Evolutionary conservation across 1,140 invertebrate species (phyloP), one percentile per base, ranked within the genome.

Genomic region (Coenobita brevimanus): DNA sequence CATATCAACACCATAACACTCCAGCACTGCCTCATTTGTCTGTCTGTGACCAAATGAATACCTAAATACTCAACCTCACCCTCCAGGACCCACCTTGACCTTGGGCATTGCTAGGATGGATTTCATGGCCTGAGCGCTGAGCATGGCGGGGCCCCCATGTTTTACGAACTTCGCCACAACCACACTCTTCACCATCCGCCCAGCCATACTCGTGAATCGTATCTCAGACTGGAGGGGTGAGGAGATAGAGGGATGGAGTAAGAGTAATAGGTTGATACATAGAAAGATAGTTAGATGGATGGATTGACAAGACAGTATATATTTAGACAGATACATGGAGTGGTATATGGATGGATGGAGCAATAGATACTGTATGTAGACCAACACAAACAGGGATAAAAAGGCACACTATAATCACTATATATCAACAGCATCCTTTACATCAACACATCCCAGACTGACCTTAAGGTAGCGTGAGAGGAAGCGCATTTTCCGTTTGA

Each of bases 111-210:
- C 54, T 1, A 80, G 3, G 54, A 80, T 80, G 27, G 54, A 8
- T 3, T 36, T 17, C 78, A 57, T 50, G 78, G 78, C 78, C 30
- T n/a, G 3, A 57, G 36, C 17, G 21, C 54, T 62, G 24, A 80
- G 78, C 21, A 80, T 60, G 54, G 78, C 38, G 30, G 78, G 54
- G 13, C 54, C 78, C 33, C 78, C 78, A 38, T 62, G n/a, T 4
- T 33, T 17, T 2, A 80, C 30, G 3, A 80, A 24, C 27, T 36
- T 80, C 15, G 78, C 27, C 4, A 38, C 17, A n/a, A 80, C 57
- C 21, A 80, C 60, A 21, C 21, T n/a, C 78, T 80, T 38, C 78
- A 80, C 54, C 27, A 30, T 36, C 2, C 15, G 1, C 33, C 78
- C 60, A 0, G 78, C 78, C 57, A 62, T n/a, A 0, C 54, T 2